Base-by-base conservation (phyloP, 2,888 invertebrate species). In the Aproaerema taeniolella region DNA sequence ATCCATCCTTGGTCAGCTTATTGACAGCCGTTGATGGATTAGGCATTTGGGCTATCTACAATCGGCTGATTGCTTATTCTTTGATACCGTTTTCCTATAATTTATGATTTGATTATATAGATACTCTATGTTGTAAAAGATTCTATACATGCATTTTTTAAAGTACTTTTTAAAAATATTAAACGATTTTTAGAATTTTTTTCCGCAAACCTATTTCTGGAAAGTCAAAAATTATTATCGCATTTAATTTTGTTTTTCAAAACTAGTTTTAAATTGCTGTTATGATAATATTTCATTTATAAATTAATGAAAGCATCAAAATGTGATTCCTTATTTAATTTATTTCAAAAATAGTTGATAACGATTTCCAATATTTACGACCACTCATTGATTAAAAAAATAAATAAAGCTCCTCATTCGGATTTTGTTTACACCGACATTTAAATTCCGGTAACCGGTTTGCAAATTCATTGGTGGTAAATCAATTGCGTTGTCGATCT, bases 361-460 rank as follows among this genome's bases (percentile, higher is more conserved):
- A 7, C 37, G 9, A 29, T 12, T 5, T 16, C 8, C 4, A n/a
- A 9, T 30, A 37, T 37, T 37, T 37, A 37, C 20, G 30, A 37
- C 30, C 29, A 30, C 17, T 37, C 13, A 30, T 37, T 14, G 30
- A 37, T 37, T 36, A 29, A 2, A 28, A 20, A 37, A 44, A 55
- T 60, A 52, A 55, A 58, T 59, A 52, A 58, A 55, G 55, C 47
- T 53, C 10, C 12, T 54, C 53, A 57, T 58, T 61, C 48, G 45
- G 26, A 20, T 52, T 55, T 59, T 56, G 57, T 63, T 62, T 54
- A 59, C 56, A 44, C 50, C 54, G 49, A 63, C 64, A 65, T 70
- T 64, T 47, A 62, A 67, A 70, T 61, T 47, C 49, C 52, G 49
- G 46, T 53, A 66, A 64, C 67, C 49, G 57, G 68, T 64, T 68